phyloP scores from a whole-genome alignment of 2,797 vertebrate species.

The Tragelaphus oryx region DNA sequence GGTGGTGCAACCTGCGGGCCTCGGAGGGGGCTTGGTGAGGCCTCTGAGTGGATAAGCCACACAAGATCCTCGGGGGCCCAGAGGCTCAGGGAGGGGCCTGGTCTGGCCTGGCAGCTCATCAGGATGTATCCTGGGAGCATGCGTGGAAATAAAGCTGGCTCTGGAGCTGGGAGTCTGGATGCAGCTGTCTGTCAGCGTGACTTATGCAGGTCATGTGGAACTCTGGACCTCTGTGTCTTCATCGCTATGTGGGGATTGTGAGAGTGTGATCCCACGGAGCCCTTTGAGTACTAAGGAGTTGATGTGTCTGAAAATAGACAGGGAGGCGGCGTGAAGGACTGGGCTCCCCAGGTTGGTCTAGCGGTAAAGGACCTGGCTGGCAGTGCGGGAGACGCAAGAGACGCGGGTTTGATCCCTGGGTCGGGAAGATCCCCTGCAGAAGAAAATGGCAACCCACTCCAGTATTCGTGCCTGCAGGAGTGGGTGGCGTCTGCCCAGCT shows the following conservation, averaged over 20 bases:
- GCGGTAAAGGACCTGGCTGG: neutral
- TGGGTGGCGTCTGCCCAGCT: neutral
- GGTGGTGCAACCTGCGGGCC: too few relatives aligned
- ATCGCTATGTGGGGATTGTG: neutral
- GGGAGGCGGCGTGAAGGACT: neutral
- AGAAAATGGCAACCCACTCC: neutral
- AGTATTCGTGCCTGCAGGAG: neutral
- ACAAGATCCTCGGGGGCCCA: fast-evolving
- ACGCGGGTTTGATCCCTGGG: neutral
- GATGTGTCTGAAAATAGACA: neutral
- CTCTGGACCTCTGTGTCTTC: neutral
- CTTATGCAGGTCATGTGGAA: neutral
- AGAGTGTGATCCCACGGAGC: neutral
- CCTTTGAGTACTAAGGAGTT: neutral
- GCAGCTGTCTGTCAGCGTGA: neutral
- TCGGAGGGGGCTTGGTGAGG: neutral
- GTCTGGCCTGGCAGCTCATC: neutral
- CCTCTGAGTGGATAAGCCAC: neutral
- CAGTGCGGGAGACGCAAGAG: neutral
- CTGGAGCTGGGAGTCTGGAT: neutral
- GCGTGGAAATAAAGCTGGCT: neutral
- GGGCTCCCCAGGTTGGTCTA: neutral
- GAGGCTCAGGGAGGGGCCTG: neutral
- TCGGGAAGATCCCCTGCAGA: neutral
- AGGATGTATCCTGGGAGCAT: neutral